Evolutionary conservation across 2,113 vertebrate species (phyloP), one percentile per base, ranked within the genome.

Genomic region (Elgaria multicarinata): DNA sequence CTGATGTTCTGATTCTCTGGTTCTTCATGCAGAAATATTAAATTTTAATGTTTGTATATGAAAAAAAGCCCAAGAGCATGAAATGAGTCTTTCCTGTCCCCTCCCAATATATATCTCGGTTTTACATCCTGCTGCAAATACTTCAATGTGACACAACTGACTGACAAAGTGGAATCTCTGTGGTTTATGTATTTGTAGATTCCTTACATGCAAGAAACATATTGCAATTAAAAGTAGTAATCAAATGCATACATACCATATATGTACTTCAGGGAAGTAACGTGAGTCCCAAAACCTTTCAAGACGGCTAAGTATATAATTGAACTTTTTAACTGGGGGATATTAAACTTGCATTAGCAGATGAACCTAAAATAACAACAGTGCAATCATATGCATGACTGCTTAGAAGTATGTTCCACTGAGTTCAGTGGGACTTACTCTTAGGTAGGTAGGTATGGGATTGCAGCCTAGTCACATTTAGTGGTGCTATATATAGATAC

Each of bases 21-120:
- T 31, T 66, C 85, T 26, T 53, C 86, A 64, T 87, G 50, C 67
- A 24, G 36, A 9, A 83, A 13, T 0, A 0, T 76, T 13, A 33
- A 84, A 87, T 9, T 91, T 33, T 90, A 90, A 84, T 64, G 6
- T 1, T 75, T 31, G 7, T 16, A 81, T 84, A 79, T 83, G 1
- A 77, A 89, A 55, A 76, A 92, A 55, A 76, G 1, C 13, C 28
- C 7, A 0, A 2, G n/a, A 89, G 67, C 77, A 33, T n/a, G 72
- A 87, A 79, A 20, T 12, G 1, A 42, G 92, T 90, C 2, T 44
- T 76, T 20, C 31, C 8, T 1, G 64, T 36, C 72, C 18, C 6
- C 3, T 53, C 67, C 36, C 82, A 55, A 6, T 79, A 67, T 64
- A 53, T 10, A 16, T 86, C 90, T 85, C 18, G 85, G 44, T 76